phyloP scores from a whole-genome alignment of 2,797 vertebrate species.

The Macropodus opercularis region DNA sequence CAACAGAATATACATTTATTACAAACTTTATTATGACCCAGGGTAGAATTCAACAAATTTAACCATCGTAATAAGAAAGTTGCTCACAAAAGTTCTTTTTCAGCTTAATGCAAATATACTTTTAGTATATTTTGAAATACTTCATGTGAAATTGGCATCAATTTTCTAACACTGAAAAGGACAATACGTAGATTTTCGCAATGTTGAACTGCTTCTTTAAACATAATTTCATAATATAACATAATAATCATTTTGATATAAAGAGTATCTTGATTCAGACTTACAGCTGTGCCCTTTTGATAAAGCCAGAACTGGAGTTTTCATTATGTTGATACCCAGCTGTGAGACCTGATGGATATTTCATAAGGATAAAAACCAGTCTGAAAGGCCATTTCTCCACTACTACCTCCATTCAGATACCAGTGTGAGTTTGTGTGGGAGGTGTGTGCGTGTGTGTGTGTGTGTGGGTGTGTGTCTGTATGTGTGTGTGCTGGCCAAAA shows the following conservation, averaged over 20 bases:
- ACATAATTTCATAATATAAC: background rate
- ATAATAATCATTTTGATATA: conserved; percentile 5
- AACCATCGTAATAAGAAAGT: too few relatives aligned
- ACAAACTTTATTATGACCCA: too few relatives aligned
- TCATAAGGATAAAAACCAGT: conserved; percentile 18
- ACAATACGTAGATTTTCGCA: conserved; percentile 1
- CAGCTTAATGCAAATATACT: too few relatives aligned
- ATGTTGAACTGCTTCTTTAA: background rate
- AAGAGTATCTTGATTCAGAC: conserved; percentile 19
- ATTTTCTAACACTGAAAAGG: conserved; percentile 4
- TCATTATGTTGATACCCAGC: conserved; percentile 22
- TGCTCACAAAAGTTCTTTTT: too few relatives aligned
- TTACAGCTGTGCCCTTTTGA: conserved; percentile 47
- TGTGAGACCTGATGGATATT: conserved; percentile 30
- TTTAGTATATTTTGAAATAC: too few relatives aligned
- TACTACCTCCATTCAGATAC: conserved; percentile 38
- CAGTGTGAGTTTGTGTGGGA: background rate
- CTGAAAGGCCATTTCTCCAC: conserved; percentile 48
- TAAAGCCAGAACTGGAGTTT: conserved; percentile 33
- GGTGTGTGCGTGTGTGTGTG: background rate
- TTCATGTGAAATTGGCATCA: background rate
- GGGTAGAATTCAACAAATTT: too few relatives aligned
- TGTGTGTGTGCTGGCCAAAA: conserved; percentile 31
- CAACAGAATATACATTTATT: too few relatives aligned
- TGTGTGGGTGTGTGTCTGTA: conserved; percentile 14